Base-by-base conservation (phyloP, 2,888 invertebrate genomes). In the Drosophila anomalata region DNA sequence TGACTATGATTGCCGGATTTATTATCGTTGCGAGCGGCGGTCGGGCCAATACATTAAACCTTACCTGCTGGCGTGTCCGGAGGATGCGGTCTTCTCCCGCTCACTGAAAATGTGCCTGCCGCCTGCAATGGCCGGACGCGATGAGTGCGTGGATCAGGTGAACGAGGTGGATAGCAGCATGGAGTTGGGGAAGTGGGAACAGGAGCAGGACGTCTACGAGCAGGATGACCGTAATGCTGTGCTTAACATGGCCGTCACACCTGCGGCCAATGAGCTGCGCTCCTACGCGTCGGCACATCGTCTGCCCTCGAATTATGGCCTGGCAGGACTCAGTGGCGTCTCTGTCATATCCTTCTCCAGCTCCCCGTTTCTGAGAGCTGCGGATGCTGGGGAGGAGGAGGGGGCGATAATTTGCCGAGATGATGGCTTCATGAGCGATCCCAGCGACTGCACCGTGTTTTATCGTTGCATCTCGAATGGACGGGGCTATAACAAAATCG, bases 11-110 rank as follows among this genome's bases (percentile, higher is more conserved):
- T 97, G 97, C 88, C 93, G 93, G 52, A 92, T 94, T 55, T 97
- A 96, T 91, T 96, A 96, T 89, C 93, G 96, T 84, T 97, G 97
- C 79, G 94, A 95, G 17, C 93, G 93, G 79, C 94, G 94, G 87
- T 93, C 93, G 42, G 93, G 63, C 63, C 78, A 79, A 65, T 85
- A 89, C 59, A 90, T 91, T 58, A 94, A 93, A 7, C 93, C 94
- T 12, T 95, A 94, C 77, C 92, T 93, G 92, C 96, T 96, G 90
- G 94, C 94, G 90, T 97, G 97, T 88, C 95, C 94, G 17, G 94
- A 94, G 39, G 96, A 95, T 12, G 96, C 96, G 1, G 94, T 96
- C 26, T 97, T 95, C 88, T 95, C 96, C 86, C 93, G 94, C 41
- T 92, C 93, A 26, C 93, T 93, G 36, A 93, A 93, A 84, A 93